These are phyloP conservation scores for Drosophila mimica DNA, from an alignment of 2,888 invertebrate species.

Conservation along the genomic window DNA sequence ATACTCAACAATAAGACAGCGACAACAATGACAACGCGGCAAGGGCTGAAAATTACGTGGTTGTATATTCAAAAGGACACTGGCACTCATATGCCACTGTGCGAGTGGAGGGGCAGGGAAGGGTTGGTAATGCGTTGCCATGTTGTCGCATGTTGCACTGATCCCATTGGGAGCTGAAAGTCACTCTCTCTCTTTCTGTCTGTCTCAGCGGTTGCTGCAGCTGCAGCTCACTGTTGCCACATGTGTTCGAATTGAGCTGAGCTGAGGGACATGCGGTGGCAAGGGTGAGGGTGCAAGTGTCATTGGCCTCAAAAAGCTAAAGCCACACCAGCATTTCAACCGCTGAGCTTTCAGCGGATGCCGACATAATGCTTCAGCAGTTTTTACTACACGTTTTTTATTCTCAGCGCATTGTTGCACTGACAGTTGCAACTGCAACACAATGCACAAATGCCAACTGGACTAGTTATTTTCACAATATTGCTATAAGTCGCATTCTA, in stretches of 20 bases:
- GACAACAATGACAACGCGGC: conserved; percentile 46
- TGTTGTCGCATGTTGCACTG: conserved; percentile 48
- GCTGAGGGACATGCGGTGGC: neutral
- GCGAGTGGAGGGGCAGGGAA: neutral
- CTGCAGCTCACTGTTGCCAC: conserved; percentile 26
- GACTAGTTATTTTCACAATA: conserved; percentile 20
- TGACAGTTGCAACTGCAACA: conserved; percentile 19
- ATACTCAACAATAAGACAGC: conserved; percentile 72
- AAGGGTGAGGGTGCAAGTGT: conserved; percentile 47
- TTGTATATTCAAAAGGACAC: conserved; percentile 70
- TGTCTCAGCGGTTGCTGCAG: conserved; percentile 31
- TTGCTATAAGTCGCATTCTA: conserved; percentile 39
- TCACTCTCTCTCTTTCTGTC: neutral
- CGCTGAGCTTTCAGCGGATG: conserved; percentile 40
- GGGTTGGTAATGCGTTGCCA: conserved; percentile 61
- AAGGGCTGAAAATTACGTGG: conserved; percentile 61
- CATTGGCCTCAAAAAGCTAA: conserved; percentile 64
- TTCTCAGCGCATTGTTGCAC: conserved; percentile 36
- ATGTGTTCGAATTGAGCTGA: conserved; percentile 14
- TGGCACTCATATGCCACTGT: conserved; percentile 33
- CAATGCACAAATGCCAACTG: conserved; percentile 29
- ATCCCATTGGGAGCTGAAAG: conserved; percentile 36
- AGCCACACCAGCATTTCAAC: conserved; percentile 28
- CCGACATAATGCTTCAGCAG: conserved; percentile 67
- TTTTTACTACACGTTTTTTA: conserved; percentile 55